phyloP scores from a whole-genome alignment of 2,113 vertebrate species.

The Haplotaxodon microlepis region DNA sequence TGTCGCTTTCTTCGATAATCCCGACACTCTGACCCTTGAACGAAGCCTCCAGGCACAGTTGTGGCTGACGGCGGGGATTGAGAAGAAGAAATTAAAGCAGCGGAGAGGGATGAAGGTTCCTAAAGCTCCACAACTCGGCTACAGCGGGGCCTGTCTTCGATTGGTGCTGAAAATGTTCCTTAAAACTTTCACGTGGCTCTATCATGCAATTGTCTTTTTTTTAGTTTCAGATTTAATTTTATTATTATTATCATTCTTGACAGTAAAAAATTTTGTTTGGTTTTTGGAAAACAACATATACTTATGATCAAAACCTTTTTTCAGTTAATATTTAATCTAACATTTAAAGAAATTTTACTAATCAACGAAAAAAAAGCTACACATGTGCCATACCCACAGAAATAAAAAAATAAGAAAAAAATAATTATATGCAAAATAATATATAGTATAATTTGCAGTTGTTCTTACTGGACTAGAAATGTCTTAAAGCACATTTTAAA shows the following conservation, averaged over 20 bases:
- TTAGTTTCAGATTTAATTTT: not conserved
- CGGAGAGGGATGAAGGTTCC: slow-evolving; percentile 14
- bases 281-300: not conserved
- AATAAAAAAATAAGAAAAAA: not conserved
- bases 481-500: not conserved
- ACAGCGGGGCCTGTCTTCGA: not conserved
- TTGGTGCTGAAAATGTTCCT: not conserved
- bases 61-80: slow-evolving; percentile 12
- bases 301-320: not conserved
- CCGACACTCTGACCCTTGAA: slow-evolving; percentile 41
- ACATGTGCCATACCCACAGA: not conserved
- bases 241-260: not conserved
- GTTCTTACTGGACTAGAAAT: not conserved
- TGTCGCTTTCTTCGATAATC: slow-evolving; percentile 40
- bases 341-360: not conserved
- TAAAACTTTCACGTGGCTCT: not conserved
- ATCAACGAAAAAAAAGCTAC: not conserved
- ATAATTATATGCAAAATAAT: not conserved
- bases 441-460: not conserved
- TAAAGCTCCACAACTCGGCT: not conserved
- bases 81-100: slow-evolving; percentile 29
- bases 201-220: not conserved
- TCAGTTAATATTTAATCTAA: not conserved
- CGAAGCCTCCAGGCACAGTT: slow-evolving; percentile 17
- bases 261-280: not conserved